Base-by-base conservation (phyloP, 2,113 vertebrate species). In the Triplophysa dalaica region DNA sequence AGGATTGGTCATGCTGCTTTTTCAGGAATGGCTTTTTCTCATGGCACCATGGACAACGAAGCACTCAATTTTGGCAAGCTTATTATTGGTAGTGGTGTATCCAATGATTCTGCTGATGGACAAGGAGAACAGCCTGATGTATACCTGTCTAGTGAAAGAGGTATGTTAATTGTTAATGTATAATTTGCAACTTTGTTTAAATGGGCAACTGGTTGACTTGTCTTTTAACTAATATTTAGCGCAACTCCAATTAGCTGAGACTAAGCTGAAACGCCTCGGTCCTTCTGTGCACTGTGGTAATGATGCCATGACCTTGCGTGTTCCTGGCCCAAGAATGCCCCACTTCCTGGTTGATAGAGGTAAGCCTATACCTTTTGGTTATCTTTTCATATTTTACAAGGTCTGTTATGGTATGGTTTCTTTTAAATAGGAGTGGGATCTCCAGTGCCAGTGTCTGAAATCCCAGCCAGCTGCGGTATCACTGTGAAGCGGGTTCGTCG, bases 401-500 rank as follows among this genome's bases (percentile, higher is more conserved):
- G 3, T 29, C 26, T 3, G 26, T 29, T 29, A 29, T 29, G 26
- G 26, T 29, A 29, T 29, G 26, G 14, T 56, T 56, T 14, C 14
- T 81, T 3, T 66, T 33, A 26, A 50, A 56, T 80, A 89, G 87
- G 77, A 72, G 78, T 82, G 1, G 72, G 26, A 3, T 54, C 64
- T 2, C 79, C 64, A 43, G 77, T 83, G 13, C 85, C 86, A 54
- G 17, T 91, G 38, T 81, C 87, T 62, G 69, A 70, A 33, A 85
- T 90, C 75, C 80, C 86, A 8, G 41, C 82, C 2, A 33, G 64
- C 21, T 90, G 89, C 81, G 88, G 86, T 26, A 87, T 79, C 22
- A 87, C 86, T 41, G 45, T 87, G 56, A 85, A 60, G 70, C 70
- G 86, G 52, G 82, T 62, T 2, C 77, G 76, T 3, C 84, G 88